Evolutionary conservation across 2,888 invertebrate species (phyloP).

Genomic region (Ferdinandea cuprea): DNA sequence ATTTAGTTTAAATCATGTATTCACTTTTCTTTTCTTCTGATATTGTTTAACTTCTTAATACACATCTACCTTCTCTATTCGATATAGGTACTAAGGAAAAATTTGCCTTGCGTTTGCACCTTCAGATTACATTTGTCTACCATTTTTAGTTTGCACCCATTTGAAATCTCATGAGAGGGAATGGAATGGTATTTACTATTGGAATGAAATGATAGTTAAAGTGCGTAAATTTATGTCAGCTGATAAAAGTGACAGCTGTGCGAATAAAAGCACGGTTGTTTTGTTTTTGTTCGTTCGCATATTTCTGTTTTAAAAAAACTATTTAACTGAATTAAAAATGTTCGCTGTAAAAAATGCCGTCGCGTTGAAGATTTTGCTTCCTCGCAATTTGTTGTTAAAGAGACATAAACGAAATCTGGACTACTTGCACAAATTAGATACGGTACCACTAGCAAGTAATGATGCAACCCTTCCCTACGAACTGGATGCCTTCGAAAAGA

Average conservation of each 20-base stretch:
- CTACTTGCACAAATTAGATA: constrained; percentile 36
- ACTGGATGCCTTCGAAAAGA: constrained; percentile 78
- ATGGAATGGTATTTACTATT: not conserved
- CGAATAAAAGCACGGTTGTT: not conserved
- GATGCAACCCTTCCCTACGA: constrained; percentile 67
- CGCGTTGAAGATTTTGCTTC: not conserved
- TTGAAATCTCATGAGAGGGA: too few species aligned
- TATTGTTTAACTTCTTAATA: too few species aligned
- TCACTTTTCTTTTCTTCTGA: too few species aligned
- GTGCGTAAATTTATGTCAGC: constrained; percentile 10
- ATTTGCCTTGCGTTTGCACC: too few species aligned
- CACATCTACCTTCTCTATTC: too few species aligned
- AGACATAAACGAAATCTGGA: not conserved
- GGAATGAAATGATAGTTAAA: not conserved
- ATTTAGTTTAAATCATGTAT: too few species aligned
- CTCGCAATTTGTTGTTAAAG: not conserved
- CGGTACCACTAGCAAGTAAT: not conserved
- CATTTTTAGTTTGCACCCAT: too few species aligned
- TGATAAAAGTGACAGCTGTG: constrained; percentile 34
- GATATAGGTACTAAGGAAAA: too few species aligned
- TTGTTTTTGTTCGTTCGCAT: not conserved
- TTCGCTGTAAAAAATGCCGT: constrained; percentile 12
- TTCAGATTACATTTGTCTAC: too few species aligned
- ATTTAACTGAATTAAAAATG: constrained; percentile 25
- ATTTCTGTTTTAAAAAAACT: not conserved